phyloP scores from a whole-genome alignment of 2,113 vertebrate genomes.

The Chloroceryle aenea region DNA sequence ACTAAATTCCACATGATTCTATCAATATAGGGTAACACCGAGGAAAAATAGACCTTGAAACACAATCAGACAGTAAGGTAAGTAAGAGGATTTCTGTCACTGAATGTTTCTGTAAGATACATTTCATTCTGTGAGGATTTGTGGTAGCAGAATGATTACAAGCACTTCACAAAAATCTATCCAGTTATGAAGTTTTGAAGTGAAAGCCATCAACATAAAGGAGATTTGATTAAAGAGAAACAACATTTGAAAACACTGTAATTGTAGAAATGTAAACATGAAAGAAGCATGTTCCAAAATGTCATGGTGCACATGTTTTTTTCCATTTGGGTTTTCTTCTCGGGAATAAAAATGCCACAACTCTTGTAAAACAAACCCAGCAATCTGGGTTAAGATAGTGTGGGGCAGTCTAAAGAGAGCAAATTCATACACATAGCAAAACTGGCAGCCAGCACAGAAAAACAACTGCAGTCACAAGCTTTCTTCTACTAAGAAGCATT shows the following conservation, averaged over 20 bases:
- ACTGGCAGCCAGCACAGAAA: background rate
- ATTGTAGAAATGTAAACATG: no score
- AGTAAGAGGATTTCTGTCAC: background rate
- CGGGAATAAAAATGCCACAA: background rate
- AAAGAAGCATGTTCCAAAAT: background rate
- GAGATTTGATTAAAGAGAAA: background rate
- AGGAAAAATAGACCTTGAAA: background rate
- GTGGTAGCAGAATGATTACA: background rate
- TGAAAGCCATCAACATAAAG: background rate
- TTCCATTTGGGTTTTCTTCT: background rate
- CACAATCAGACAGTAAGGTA: background rate
- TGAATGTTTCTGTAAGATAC: rapidly evolving
- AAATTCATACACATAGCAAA: rapidly evolving
- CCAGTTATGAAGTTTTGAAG: background rate
- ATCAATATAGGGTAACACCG: background rate
- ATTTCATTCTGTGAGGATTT: background rate
- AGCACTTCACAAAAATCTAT: background rate
- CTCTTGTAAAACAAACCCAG: background rate
- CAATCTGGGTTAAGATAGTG: no score
- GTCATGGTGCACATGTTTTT: rapidly evolving
- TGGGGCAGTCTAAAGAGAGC: background rate
- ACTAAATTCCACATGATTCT: background rate
- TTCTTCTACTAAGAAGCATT: background rate
- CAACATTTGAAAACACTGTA: background rate
- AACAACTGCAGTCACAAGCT: background rate